These are phyloP conservation scores for Meloidogyne hapla DNA, from an alignment of 1,140 invertebrate genomes.

Conservation along the genomic window DNA sequence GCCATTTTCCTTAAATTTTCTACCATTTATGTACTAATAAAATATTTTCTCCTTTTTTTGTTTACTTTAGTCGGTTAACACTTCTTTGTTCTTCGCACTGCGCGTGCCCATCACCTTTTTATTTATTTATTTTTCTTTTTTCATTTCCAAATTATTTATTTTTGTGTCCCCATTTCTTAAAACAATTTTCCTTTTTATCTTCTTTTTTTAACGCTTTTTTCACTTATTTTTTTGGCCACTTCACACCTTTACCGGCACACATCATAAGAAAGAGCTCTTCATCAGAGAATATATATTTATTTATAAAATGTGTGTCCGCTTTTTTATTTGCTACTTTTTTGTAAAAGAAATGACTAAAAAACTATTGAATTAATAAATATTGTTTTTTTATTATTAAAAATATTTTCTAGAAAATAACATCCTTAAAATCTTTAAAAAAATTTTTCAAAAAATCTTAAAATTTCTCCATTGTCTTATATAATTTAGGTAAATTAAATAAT, in stretches of 20 bases:
- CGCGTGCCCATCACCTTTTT: neutral
- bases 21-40: constrained; percentile 6
- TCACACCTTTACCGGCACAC: neutral
- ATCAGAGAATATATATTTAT: neutral
- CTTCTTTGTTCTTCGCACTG: neutral
- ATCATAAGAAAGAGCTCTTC: neutral
- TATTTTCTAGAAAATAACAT: neutral
- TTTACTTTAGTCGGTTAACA: constrained; percentile 1
- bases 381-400: too few species aligned
- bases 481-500: neutral
- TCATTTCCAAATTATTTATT: too few species aligned
- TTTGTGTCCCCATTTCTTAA: neutral
- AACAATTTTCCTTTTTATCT: neutral
- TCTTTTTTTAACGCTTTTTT: neutral
- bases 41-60: neutral
- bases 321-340: neutral
- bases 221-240: neutral
- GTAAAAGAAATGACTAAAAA: too few species aligned
- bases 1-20: neutral
- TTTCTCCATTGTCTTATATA: neutral
- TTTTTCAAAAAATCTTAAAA: neutral
- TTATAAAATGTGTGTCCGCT: neutral
- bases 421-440: neutral
- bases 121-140: too few species aligned
- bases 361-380: too few species aligned